Evolutionary conservation across 2,888 invertebrate genomes (phyloP).

Genomic region (Polydrusus tereticollis): DNA sequence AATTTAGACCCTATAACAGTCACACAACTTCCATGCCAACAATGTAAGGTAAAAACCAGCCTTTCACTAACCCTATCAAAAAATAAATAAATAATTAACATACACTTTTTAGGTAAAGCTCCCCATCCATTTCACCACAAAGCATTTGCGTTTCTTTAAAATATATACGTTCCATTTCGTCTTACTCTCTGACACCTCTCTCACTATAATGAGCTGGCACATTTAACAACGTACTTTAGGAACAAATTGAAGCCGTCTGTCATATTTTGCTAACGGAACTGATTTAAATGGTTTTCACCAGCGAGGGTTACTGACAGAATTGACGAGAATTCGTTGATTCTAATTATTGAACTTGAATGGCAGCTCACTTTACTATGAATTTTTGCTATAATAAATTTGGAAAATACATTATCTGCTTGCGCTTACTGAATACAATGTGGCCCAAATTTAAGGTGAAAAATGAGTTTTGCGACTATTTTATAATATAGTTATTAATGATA

Average conservation of each 20-base stretch:
- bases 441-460: no score
- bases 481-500: no score
- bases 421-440: no score
- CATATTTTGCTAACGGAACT: conserved; percentile 19
- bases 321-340: neutral
- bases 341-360: neutral
- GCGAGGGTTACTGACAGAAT: conserved; percentile 4
- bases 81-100: no score
- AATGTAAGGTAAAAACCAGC: no score
- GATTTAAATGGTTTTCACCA: conserved; percentile 14
- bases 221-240: conserved; percentile 24
- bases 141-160: neutral
- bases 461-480: no score
- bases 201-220: conserved; percentile 16
- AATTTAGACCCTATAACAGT: no score
- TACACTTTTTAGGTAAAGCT: neutral
- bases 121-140: neutral
- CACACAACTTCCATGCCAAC: no score
- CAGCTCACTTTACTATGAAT: neutral
- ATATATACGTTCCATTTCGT: neutral
- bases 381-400: no score
- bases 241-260: conserved; percentile 20
- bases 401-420: no score
- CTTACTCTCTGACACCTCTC: conserved; percentile 8
- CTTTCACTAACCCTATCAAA: no score